phyloP scores from a whole-genome alignment of 2,797 vertebrate species.

The Pitangus sulphuratus region DNA sequence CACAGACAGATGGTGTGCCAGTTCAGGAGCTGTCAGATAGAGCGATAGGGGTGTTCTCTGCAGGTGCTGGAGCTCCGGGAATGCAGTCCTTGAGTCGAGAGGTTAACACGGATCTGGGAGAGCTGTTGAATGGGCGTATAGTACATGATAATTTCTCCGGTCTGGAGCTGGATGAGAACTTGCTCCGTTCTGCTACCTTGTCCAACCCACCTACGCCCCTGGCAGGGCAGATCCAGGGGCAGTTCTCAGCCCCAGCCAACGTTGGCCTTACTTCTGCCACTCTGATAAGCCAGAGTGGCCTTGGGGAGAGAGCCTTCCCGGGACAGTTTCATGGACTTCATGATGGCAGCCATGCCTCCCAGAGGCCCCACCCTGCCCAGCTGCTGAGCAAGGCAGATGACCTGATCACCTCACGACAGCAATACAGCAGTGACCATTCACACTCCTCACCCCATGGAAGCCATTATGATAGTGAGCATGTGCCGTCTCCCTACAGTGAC shows the following conservation, averaged over 20 bases:
- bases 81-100: constrained; percentile 85
- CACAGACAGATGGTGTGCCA: constrained; percentile 87
- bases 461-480: constrained; percentile 96
- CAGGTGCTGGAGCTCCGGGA: constrained; percentile 84
- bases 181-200: constrained; percentile 89
- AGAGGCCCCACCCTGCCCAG: constrained; percentile 86
- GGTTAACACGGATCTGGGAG: constrained; percentile 85
- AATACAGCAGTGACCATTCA: constrained; percentile 86
- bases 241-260: constrained; percentile 82
- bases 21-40: constrained; percentile 86
- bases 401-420: constrained; percentile 85
- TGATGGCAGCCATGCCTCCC: constrained; percentile 83
- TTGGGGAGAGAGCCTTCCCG: constrained; percentile 91
- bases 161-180: constrained; percentile 96
- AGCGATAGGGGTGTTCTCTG: constrained; percentile 89
- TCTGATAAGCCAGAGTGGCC: constrained; percentile 87
- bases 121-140: constrained; percentile 92
- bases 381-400: constrained; percentile 91
- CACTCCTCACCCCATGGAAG: constrained; percentile 91
- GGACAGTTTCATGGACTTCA: constrained; percentile 85
- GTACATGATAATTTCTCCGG: constrained; percentile 91
- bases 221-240: constrained; percentile 84
- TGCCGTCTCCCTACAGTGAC: constrained; percentile 95
- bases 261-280: constrained; percentile 85
- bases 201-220: constrained; percentile 89